Evolutionary conservation across 2,797 vertebrate species (phyloP).

Genomic region (Caiman crocodilus): DNA sequence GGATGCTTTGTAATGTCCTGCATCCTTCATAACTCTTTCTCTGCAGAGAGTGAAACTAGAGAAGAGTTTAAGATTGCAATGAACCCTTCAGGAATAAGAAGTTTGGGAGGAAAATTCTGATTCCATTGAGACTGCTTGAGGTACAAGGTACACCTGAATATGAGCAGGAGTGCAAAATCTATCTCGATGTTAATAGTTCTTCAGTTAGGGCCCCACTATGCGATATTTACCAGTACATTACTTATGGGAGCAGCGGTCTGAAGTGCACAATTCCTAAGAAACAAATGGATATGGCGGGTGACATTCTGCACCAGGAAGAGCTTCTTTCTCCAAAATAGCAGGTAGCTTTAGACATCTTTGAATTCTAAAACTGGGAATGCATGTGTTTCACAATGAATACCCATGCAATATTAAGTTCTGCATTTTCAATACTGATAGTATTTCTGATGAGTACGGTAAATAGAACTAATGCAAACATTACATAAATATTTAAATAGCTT

Average conservation of each 20-base stretch:
- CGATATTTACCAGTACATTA: rapidly evolving
- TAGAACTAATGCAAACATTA: conserved; percentile 55
- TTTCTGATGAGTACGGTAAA: conserved; percentile 54
- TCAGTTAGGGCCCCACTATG: not conserved
- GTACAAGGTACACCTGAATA: not conserved
- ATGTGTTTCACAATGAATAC: conserved; percentile 20
- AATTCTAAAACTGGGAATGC: conserved; percentile 17
- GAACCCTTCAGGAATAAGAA: not conserved
- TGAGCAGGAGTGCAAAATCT: not conserved
- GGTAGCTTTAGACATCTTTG: not conserved
- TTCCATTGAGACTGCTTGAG: not conserved
- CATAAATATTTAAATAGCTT: conserved; percentile 71
- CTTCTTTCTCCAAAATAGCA: not conserved
- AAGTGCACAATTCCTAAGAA: not conserved
- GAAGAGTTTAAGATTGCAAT: not conserved
- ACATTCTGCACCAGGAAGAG: not conserved
- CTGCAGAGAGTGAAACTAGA: not conserved
- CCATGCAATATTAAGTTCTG: conserved; percentile 2
- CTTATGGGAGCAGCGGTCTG: not conserved
- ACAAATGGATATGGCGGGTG: not conserved
- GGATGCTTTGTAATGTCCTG: not conserved
- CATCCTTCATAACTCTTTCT: not conserved
- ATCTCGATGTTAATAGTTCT: not conserved
- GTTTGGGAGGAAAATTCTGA: not conserved
- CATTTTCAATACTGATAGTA: conserved; percentile 49